phyloP scores from a whole-genome alignment of 2,888 invertebrate species.

The Hipparchia sbordonii region DNA sequence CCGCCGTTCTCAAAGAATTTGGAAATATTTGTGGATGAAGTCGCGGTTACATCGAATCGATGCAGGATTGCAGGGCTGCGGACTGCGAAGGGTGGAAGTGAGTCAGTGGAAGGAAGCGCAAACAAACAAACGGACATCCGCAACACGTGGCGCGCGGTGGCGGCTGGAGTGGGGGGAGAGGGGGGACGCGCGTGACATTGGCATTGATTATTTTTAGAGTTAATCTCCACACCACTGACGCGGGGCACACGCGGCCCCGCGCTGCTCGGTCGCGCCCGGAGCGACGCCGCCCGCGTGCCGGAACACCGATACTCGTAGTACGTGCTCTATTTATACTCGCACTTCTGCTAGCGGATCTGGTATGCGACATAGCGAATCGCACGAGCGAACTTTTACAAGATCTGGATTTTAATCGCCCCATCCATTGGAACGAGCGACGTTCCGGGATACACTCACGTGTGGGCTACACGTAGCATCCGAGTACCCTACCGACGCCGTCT shows the following conservation, averaged over 20 bases:
- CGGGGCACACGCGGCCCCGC: background rate
- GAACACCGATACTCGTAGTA: background rate
- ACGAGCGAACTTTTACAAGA: background rate
- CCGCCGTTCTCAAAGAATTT: background rate
- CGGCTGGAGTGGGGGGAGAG: too few species aligned
- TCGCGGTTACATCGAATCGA: too few species aligned
- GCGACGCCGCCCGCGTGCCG: background rate
- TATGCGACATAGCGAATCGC: background rate
- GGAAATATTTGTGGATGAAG: too few species aligned
- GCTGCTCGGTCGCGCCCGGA: background rate
- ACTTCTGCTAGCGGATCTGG: background rate
- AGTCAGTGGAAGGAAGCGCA: background rate
- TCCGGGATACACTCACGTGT: background rate
- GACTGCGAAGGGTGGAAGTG: slow-evolving; percentile 12
- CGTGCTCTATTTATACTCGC: background rate
- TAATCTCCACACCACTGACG: background rate
- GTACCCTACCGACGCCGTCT: background rate
- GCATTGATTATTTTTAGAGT: slow-evolving; percentile 39
- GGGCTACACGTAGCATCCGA: too few species aligned
- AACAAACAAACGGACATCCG: slow-evolving; percentile 21
- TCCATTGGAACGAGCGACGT: background rate
- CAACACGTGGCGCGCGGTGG: slow-evolving; percentile 4
- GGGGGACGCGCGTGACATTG: slow-evolving; percentile 35
- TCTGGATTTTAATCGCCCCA: background rate
- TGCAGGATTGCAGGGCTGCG: too few species aligned